Evolutionary conservation across 2,797 vertebrate genomes (phyloP), one percentile per base, ranked within the genome.

Genomic region (Melanotaenia pygmaea): DNA sequence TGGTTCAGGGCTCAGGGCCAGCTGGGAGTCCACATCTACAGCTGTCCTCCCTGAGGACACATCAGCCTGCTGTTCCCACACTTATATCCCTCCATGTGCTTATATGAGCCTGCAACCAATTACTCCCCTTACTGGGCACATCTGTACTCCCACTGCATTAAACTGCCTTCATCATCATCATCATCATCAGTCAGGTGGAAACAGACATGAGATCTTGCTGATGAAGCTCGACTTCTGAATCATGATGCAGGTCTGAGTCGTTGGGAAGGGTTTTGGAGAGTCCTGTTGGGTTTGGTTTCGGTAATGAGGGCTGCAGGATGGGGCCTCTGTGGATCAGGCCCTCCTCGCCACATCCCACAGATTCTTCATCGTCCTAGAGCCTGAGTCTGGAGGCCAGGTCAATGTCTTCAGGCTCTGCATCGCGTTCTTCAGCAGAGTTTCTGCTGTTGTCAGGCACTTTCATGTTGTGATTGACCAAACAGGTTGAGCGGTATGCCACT

Each of bases 21-120:
- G 82, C 61, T 56, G 50, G 26, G 59, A 56, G 62, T 18, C 66
- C 64, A 61, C 64, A 2, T 70, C 72, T 71, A 80, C 83, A 82
- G 81, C 79, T 82, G 81, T 65, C 54, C 66, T 71, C 74, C 67
- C 74, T 7, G 74, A 74, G 76, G 63, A 57, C 56, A 1, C 57
- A 45, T 56, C 40, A 7, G 53, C 64, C 30, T 50, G 1, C 3
- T 1, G 74, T 64, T 84, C 81, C 81, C 81, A 88, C 70, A 38
- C 79, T 53, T 79, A 70, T 68, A 73, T 75, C 43, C 47, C 1
- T 30, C 51, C 75, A 43, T 38, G 50, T 34, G 8, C 18, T 35
- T 67, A 37, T 24, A 67, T 1, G 10, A 32, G 30, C 56, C 76
- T 76, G 77, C 66, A 77, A 66, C 58, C 37, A 64, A 71, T 83